These are phyloP conservation scores for Cebidichthys violaceus DNA, from an alignment of 2,113 vertebrate genomes.

Conservation along the genomic window DNA sequence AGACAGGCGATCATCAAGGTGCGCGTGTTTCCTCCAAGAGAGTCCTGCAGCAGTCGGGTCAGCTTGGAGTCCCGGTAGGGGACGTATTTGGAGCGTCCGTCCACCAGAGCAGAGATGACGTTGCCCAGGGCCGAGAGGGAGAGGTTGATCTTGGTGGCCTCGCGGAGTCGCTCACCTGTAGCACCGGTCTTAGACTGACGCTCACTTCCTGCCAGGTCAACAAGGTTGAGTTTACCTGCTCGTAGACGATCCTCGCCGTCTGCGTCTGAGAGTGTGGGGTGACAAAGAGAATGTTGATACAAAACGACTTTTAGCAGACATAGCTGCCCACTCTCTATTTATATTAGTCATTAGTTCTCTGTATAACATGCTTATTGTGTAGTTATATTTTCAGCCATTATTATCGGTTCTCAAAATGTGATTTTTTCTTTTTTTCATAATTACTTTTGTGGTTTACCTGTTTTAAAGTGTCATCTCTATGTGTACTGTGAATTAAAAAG, in stretches of 20 bases:
- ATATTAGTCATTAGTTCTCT: neutral
- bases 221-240: slow-evolving; percentile 91
- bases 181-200: slow-evolving; percentile 92
- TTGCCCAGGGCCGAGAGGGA: slow-evolving; percentile 92
- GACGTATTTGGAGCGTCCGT: slow-evolving; percentile 88
- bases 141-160: slow-evolving; percentile 94
- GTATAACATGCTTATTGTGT: too few species aligned
- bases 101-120: slow-evolving; percentile 90
- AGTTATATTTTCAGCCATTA: neutral
- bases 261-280: slow-evolving; percentile 76
- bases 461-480: neutral
- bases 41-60: slow-evolving; percentile 92
- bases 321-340: neutral
- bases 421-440: neutral
- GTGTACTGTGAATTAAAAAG: neutral
- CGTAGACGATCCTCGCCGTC: slow-evolving; percentile 86
- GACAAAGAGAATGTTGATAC: neutral
- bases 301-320: neutral
- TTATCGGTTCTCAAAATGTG: neutral
- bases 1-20: slow-evolving; percentile 93
- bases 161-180: slow-evolving; percentile 88
- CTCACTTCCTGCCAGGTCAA: slow-evolving; percentile 92
- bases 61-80: slow-evolving; percentile 93
- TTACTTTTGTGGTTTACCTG: neutral
- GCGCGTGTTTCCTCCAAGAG: slow-evolving; percentile 90